These are phyloP conservation scores for Eupithecia centaureata DNA, from an alignment of 2,888 invertebrate species.

Conservation along the genomic window DNA sequence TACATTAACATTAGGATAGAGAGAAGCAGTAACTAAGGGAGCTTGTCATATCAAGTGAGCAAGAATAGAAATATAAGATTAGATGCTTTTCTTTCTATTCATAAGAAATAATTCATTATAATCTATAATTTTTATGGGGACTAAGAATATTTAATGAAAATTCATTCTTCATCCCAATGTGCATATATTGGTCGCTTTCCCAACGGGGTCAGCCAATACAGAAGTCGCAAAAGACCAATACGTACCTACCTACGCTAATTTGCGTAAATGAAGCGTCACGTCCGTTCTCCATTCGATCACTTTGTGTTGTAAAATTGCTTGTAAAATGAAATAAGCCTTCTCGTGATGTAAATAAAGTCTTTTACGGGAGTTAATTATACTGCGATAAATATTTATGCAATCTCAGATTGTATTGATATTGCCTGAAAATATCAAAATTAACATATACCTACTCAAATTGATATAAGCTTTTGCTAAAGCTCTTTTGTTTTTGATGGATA, in stretches of 20 bases:
- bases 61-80: too few relatives aligned
- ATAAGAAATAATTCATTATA: too few relatives aligned
- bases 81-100: too few relatives aligned
- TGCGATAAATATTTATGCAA: neutral
- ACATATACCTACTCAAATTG: too few relatives aligned
- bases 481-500: neutral
- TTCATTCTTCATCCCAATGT: neutral
- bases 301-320: neutral
- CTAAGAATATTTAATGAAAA: neutral
- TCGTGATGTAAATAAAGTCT: neutral
- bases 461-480: neutral
- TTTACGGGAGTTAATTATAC: neutral
- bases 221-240: slow-evolving; percentile 36
- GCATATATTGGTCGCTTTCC: slow-evolving; percentile 4
- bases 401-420: neutral
- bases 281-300: slow-evolving; percentile 51
- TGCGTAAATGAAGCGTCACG: slow-evolving; percentile 38
- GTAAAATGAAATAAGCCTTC: neutral
- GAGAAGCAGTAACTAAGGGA: too few relatives aligned
- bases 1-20: too few relatives aligned
- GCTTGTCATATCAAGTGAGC: too few relatives aligned
- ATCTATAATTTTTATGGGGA: neutral
- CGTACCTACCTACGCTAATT: slow-evolving; percentile 33
- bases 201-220: slow-evolving; percentile 12
- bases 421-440: neutral